Percentiles rank a stretch among this genome's conserved stretches.
These are phyloP conservation scores for Ichneumoninae sp. DNA, from an alignment of 2,888 invertebrate species.

Conservation along the genomic window DNA sequence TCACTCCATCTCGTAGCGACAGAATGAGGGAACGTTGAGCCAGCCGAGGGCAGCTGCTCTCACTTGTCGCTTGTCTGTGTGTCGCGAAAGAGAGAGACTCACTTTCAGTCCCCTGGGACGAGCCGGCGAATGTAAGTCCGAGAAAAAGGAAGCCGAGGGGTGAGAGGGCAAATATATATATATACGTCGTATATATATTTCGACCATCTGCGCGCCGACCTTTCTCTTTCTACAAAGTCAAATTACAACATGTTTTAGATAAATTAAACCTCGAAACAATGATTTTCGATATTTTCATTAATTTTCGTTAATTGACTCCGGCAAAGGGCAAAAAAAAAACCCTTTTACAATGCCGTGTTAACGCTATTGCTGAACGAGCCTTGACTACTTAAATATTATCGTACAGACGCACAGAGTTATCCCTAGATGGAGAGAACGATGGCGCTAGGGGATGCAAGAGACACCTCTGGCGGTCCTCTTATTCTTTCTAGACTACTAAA, in stretches of 20 bases:
- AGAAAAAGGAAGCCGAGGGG: conserved; percentile 15
- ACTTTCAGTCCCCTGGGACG: conserved; percentile 39
- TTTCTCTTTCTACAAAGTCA: conserved; percentile 21
- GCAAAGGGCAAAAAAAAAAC: neutral
- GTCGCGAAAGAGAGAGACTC: conserved; percentile 29
- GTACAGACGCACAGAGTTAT: neutral
- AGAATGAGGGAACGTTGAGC: conserved; percentile 4
- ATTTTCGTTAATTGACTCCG: neutral
- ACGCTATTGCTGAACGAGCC: conserved; percentile 46
- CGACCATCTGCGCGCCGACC: conserved; percentile 48
- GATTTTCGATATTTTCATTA: neutral
- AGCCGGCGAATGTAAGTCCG: conserved; percentile 18
- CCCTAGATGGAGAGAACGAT: conserved; percentile 6
- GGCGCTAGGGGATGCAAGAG: conserved; percentile 42
- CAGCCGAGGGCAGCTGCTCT: conserved; percentile 54
- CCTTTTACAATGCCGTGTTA: conserved; percentile 39
- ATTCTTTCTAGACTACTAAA: conserved; percentile 62
- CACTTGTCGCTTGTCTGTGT: conserved; percentile 35
- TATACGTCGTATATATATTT: neutral
- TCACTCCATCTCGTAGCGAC: neutral
- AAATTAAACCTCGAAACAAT: neutral
- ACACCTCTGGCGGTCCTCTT: conserved; percentile 23
- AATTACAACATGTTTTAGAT: neutral
- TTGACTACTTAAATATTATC: conserved; percentile 57
- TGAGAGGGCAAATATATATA: neutral